phyloP scores from a whole-genome alignment of 2,888 invertebrate species.

The Cylloceria caligata region DNA sequence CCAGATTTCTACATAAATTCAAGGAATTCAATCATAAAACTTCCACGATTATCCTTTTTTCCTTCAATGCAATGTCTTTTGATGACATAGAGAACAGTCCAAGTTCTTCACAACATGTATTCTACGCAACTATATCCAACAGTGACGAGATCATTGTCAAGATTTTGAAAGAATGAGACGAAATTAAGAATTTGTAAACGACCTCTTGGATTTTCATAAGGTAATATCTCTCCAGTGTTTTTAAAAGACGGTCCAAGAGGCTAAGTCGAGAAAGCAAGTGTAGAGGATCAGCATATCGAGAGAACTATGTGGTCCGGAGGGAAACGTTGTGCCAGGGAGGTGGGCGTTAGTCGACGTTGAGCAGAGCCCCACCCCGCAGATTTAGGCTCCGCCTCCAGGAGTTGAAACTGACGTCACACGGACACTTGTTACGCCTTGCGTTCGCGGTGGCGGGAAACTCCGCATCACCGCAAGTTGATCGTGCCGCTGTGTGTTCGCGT shows the following conservation, averaged over 20 bases:
- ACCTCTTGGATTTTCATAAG: neutral
- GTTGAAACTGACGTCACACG: constrained; percentile 81
- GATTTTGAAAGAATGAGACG: neutral
- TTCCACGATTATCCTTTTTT: no score
- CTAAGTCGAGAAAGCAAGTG: constrained; percentile 19
- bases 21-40: neutral
- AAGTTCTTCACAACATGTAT: no score
- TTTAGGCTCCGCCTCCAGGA: constrained; percentile 82
- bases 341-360: constrained; percentile 63
- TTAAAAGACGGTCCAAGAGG: neutral
- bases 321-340: constrained; percentile 59
- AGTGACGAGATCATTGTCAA: neutral
- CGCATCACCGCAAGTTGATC: constrained; percentile 44
- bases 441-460: constrained; percentile 67
- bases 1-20: neutral
- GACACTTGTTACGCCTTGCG: constrained; percentile 84
- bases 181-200: neutral
- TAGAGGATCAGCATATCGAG: constrained; percentile 27
- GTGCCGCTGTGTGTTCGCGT: constrained; percentile 47
- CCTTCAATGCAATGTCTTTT: no score
- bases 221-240: neutral
- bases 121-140: neutral
- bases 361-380: constrained; percentile 78
- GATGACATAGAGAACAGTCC: neutral
- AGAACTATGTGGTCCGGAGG: constrained; percentile 61